Percentiles rank a stretch among this genome's conserved stretches.
phyloP scores from a whole-genome alignment of 2,888 invertebrate species.

The Eristalinus sepulchralis region DNA sequence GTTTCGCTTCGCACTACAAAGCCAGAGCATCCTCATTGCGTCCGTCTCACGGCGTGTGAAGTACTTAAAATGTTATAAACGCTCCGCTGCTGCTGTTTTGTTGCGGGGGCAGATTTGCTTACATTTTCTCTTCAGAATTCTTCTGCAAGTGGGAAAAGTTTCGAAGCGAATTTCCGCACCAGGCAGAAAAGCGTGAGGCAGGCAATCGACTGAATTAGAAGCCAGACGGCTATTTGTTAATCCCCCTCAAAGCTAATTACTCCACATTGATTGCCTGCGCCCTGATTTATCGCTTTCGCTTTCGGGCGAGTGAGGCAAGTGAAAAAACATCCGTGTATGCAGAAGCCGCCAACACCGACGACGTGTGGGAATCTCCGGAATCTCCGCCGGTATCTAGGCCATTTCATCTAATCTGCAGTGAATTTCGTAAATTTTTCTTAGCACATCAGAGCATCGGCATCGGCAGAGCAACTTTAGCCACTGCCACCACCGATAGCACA shows the following conservation, averaged over 20 bases:
- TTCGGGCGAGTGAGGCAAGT: conserved; percentile 9
- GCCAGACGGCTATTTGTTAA: conserved; percentile 25
- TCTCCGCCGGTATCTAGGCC: conserved; percentile 24
- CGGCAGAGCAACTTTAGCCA: too few species aligned
- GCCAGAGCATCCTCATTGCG: conserved; percentile 1
- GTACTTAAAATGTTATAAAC: conserved; percentile 11
- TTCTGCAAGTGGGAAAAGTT: neutral
- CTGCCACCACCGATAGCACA: neutral
- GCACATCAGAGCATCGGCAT: too few species aligned
- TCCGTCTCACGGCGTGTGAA: conserved; percentile 18
- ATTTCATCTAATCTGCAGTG: conserved; percentile 41
- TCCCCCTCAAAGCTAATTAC: conserved; percentile 31
- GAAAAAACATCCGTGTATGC: conserved; percentile 27
- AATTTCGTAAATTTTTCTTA: conserved; percentile 39
- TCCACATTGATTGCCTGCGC: conserved; percentile 36
- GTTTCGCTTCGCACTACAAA: neutral
- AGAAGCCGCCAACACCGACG: conserved; percentile 20
- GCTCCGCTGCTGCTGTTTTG: neutral
- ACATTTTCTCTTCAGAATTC: neutral
- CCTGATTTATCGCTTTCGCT: conserved; percentile 42
- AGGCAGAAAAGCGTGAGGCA: neutral
- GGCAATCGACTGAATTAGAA: neutral
- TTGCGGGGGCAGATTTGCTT: neutral
- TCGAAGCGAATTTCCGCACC: conserved; percentile 18
- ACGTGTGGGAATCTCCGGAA: conserved; percentile 31